Conservation (phyloP, 2,888 invertebrate species). For the Oconnorella tubifera region DNA sequence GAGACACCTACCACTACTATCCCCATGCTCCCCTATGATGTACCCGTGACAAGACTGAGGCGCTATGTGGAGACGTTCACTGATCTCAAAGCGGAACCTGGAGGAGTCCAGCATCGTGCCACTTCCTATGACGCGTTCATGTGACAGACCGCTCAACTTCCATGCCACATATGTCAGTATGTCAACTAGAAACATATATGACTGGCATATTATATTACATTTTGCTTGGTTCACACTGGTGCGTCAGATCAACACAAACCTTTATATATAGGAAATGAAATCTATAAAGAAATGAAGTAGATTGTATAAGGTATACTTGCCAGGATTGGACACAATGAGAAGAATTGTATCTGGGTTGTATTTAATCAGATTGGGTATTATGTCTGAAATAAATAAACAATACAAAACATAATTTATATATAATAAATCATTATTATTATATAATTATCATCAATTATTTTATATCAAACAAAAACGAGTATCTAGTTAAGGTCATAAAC, state of each 20-base stretch:
- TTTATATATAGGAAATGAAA: too few species aligned
- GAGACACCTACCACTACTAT: slow-evolving; percentile 74
- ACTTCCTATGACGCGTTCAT: slow-evolving; percentile 81
- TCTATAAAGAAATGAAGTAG: too few species aligned
- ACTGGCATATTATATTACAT: too few species aligned
- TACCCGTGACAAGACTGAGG: slow-evolving; percentile 84
- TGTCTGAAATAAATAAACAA: slow-evolving; percentile 54
- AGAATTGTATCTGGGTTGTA: slow-evolving; percentile 82
- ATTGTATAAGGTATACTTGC: too few species aligned
- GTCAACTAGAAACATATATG: slow-evolving; percentile 67
- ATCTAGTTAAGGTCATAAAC: too few species aligned
- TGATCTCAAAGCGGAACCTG: slow-evolving; percentile 81
- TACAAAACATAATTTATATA: neutral
- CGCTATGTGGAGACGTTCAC: slow-evolving; percentile 75
- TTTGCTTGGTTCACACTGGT: too few species aligned
- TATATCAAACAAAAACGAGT: too few species aligned
- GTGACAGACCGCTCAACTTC: slow-evolving; percentile 85
- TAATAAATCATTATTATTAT: slow-evolving; percentile 1
- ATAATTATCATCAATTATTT: too few species aligned
- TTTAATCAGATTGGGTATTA: slow-evolving; percentile 76
- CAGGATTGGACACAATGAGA: slow-evolving; percentile 83
- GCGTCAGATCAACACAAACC: too few species aligned
- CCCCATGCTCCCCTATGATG: slow-evolving; percentile 92
- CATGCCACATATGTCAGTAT: slow-evolving; percentile 90
- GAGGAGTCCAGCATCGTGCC: slow-evolving; percentile 91